Conservation (phyloP, 2,888 invertebrate genomes). For the Tortrix viridana region DNA sequence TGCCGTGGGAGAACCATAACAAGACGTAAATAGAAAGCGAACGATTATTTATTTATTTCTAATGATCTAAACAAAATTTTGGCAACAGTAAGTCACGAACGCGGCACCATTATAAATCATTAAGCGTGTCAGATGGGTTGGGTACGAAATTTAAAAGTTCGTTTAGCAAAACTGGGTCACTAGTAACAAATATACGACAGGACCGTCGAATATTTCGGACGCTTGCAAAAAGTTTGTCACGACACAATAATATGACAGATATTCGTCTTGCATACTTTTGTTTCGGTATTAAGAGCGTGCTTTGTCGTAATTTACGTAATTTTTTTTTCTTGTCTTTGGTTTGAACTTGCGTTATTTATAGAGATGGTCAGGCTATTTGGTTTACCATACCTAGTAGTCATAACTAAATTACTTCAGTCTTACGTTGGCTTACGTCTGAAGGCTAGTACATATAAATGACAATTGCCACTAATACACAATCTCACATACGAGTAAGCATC, state of each 20-base stretch:
- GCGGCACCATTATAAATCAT: slow-evolving; percentile 57
- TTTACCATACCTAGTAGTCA: no score
- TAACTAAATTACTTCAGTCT: no score
- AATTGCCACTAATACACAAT: no score
- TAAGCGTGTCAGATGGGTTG: slow-evolving; percentile 54
- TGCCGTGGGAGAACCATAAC: slow-evolving; percentile 47
- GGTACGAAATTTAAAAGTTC: slow-evolving; percentile 44
- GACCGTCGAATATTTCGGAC: slow-evolving; percentile 46
- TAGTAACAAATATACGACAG: slow-evolving; percentile 63
- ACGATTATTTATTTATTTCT: slow-evolving; percentile 46
- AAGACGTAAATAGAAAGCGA: slow-evolving; percentile 49
- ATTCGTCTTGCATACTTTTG: slow-evolving; percentile 8
- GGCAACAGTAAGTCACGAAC: slow-evolving; percentile 59
- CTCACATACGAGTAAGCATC: no score
- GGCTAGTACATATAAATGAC: no score
- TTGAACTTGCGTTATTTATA: neutral
- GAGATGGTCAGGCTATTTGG: no score
- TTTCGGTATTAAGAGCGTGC: slow-evolving; percentile 7
- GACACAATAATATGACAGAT: slow-evolving; percentile 19
- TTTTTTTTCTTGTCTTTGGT: neutral
- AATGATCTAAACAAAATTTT: slow-evolving; percentile 58
- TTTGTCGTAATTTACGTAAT: neutral
- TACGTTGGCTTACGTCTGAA: no score
- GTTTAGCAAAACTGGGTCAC: slow-evolving; percentile 60
- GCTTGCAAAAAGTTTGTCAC: slow-evolving; percentile 44